Evolutionary conservation across 2,797 vertebrate genomes (phyloP).

Genomic region (Mus caroli): DNA sequence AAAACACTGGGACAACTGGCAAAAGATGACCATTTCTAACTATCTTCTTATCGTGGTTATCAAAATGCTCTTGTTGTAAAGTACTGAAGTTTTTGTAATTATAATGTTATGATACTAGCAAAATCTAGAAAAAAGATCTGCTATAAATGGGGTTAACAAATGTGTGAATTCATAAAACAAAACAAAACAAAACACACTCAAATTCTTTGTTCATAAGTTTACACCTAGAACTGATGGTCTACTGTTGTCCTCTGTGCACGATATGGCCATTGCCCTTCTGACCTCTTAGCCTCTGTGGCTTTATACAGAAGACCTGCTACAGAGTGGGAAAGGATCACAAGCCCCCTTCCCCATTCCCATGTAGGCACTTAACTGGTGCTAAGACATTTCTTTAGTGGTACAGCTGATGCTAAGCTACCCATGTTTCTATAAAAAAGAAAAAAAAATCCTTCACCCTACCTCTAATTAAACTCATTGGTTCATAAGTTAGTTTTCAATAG

Average conservation of each 20-base stretch:
- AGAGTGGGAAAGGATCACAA: neutral
- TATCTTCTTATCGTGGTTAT: neutral
- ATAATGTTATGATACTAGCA: neutral
- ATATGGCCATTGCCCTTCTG: neutral
- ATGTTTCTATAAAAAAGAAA: neutral
- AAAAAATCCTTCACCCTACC: neutral
- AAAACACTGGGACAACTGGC: neutral
- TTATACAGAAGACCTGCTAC: neutral
- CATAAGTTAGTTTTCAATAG: neutral
- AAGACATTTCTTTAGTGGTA: neutral
- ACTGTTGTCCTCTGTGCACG: neutral
- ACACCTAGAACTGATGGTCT: neutral
- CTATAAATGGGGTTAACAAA: neutral
- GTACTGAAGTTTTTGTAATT: constrained; percentile 23
- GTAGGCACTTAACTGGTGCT: neutral
- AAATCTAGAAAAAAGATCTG: neutral
- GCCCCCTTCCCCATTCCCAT: too few relatives aligned
- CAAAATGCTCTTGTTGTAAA: neutral
- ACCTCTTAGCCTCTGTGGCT: neutral
- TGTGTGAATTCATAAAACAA: neutral
- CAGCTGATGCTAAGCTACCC: neutral
- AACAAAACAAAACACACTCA: neutral
- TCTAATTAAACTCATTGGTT: neutral
- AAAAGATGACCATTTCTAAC: constrained; percentile 5
- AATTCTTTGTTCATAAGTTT: neutral